Evolutionary conservation across 2,888 invertebrate species (phyloP).

Genomic region (Cephus pygmeus): DNA sequence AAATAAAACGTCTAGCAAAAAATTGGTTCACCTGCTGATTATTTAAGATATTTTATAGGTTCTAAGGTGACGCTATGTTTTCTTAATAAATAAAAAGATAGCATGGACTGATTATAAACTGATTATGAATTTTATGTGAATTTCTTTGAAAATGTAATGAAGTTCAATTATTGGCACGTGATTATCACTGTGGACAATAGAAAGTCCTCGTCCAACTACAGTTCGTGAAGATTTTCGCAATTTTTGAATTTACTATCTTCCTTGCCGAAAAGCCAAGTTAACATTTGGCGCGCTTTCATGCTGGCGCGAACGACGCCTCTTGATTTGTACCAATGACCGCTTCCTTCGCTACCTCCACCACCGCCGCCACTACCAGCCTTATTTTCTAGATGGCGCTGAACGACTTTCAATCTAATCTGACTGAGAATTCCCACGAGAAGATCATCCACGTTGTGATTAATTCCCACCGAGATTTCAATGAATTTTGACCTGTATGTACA

Average conservation of each 20-base stretch:
- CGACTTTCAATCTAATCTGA: conserved; percentile 86
- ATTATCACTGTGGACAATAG: background rate
- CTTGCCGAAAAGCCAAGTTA: conserved; percentile 91
- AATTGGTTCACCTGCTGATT: background rate
- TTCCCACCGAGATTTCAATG: conserved; percentile 95
- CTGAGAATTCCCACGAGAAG: conserved; percentile 91
- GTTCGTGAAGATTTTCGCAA: conserved; percentile 89
- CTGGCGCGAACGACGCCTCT: conserved; percentile 86
- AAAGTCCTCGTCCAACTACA: conserved; percentile 68
- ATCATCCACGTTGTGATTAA: conserved; percentile 97
- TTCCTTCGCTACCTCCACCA: conserved; percentile 52
- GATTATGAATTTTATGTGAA: background rate
- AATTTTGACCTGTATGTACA: conserved; percentile 93
- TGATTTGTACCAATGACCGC: conserved; percentile 86
- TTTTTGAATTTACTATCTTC: conserved; percentile 93
- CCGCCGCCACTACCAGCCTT: conserved; percentile 43
- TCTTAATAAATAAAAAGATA: too few species aligned
- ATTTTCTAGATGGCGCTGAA: conserved; percentile 69
- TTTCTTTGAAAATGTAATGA: background rate
- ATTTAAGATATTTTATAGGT: background rate
- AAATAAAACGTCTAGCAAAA: background rate
- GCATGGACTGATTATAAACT: too few species aligned
- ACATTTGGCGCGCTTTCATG: conserved; percentile 91
- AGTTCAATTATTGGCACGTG: background rate
- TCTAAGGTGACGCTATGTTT: background rate